These are phyloP conservation scores for Spodoptera litura DNA, from an alignment of 1,140 invertebrate species.

Conservation along the genomic window DNA sequence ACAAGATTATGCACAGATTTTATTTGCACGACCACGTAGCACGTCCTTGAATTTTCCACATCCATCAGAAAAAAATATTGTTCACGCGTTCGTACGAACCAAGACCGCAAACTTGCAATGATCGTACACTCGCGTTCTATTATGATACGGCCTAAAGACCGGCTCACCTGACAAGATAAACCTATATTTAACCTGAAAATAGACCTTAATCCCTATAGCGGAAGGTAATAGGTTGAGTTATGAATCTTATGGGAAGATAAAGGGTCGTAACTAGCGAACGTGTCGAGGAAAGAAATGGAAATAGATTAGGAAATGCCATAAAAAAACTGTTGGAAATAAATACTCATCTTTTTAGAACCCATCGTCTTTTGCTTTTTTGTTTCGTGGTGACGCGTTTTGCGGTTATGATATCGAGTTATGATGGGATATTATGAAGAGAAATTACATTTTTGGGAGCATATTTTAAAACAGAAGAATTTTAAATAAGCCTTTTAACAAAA, in stretches of 20 bases:
- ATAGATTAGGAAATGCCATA: conserved; percentile 28
- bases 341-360: neutral
- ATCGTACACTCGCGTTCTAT: no score
- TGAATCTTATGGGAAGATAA: conserved; percentile 41
- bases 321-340: conserved; percentile 2
- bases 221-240: conserved; percentile 33
- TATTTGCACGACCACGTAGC: no score
- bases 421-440: no score
- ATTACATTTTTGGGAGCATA: no score
- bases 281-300: conserved; percentile 26
- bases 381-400: neutral
- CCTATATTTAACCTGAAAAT: conserved; percentile 27
- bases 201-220: conserved; percentile 33
- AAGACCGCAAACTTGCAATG: no score
- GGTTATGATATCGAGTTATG: no score
- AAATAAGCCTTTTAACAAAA: no score
- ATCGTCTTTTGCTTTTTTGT: neutral
- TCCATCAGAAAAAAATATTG: no score
- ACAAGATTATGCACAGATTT: no score
- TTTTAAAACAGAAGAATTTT: no score
- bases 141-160: neutral
- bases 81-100: no score
- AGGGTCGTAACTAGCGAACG: conserved; percentile 25
- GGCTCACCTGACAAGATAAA: conserved; percentile 25
- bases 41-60: no score